Evolutionary conservation across 2,888 invertebrate genomes (phyloP).

Genomic region (Protophormia terraenovae): DNA sequence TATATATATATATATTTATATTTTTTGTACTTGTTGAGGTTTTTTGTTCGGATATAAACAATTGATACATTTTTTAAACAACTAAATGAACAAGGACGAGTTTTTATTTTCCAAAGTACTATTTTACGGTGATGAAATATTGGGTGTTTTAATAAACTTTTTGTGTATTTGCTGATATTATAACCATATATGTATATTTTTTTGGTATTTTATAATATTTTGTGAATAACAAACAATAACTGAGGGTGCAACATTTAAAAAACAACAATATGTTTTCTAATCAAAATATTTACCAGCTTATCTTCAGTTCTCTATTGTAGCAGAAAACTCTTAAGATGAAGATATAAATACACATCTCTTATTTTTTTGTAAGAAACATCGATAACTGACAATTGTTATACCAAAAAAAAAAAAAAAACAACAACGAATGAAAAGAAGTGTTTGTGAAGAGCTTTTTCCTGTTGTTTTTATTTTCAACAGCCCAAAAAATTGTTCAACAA

Average conservation of each 20-base stretch:
- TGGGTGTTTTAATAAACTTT: not conserved
- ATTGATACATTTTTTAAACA: not conserved
- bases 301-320: not conserved
- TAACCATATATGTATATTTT: not conserved
- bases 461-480: constrained; percentile 28
- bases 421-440: not conserved
- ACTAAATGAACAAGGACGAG: not conserved
- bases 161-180: not conserved
- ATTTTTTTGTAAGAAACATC: constrained; percentile 6
- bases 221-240: too few relatives aligned
- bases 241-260: too few relatives aligned
- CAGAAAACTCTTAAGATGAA: constrained; percentile 32
- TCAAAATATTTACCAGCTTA: constrained; percentile 45
- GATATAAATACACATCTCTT: not conserved
- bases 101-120: not conserved
- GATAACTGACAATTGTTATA: constrained; percentile 32
- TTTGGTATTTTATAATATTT: not conserved
- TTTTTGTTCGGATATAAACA: not conserved
- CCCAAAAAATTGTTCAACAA: constrained; percentile 19
- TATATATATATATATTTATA: not conserved
- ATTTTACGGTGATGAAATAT: not conserved
- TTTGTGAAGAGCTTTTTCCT: constrained; percentile 34
- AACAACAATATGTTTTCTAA: not conserved
- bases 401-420: not conserved
- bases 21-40: not conserved